Conservation (phyloP, 2,113 vertebrate genomes). For the Notarius quadriscutis region DNA sequence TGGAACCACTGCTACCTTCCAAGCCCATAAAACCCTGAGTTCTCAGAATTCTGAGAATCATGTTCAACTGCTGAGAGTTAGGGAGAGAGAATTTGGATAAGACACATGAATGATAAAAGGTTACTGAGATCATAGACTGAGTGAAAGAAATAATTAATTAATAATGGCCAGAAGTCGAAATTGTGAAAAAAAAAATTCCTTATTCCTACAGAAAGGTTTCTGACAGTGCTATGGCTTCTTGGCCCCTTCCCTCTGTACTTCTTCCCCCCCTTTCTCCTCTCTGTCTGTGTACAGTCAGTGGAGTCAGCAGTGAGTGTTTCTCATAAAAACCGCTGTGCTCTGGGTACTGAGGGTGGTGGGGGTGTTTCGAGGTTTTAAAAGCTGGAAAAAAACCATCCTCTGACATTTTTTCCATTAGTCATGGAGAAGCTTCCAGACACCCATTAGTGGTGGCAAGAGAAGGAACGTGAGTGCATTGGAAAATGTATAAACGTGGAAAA, state of each 20-base stretch:
- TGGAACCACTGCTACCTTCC: not conserved
- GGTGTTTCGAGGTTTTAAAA: conserved; percentile 38
- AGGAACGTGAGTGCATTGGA: not conserved
- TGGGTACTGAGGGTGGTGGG: conserved; percentile 6
- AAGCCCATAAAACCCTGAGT: not conserved
- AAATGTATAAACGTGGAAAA: conserved; percentile 16
- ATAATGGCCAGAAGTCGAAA: conserved; percentile 3
- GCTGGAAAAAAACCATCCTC: conserved; percentile 41
- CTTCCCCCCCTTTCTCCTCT: conserved; percentile 23
- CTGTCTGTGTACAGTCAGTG: conserved; percentile 12
- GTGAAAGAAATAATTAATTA: conserved; percentile 19
- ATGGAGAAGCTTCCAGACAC: conserved; percentile 38
- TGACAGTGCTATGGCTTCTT: not conserved
- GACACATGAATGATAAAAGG: not conserved
- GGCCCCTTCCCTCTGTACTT: not conserved
- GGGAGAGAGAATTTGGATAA: not conserved
- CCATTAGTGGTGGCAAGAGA: conserved; percentile 22
- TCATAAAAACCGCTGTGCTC: conserved; percentile 33
- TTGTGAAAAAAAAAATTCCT: not conserved
- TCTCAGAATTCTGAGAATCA: conserved; percentile 1
- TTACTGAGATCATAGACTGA: not conserved
- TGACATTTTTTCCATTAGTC: conserved; percentile 48
- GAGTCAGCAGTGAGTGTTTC: conserved; percentile 43
- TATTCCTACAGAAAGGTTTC: not conserved
- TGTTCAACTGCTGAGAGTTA: not conserved